phyloP scores from a whole-genome alignment of 1,140 invertebrate species.

The Vanessa atalanta region DNA sequence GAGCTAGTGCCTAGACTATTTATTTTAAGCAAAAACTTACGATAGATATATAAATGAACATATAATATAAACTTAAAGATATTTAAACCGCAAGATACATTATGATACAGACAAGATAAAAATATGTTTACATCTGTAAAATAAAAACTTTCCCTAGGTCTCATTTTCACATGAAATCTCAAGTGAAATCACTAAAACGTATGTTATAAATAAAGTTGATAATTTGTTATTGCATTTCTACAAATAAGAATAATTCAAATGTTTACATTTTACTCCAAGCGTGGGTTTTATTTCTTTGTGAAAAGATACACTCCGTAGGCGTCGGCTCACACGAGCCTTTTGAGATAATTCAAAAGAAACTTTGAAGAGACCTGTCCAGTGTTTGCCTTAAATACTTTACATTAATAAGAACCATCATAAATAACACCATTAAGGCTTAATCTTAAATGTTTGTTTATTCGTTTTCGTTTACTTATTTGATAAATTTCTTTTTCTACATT shows the following conservation, averaged over 20 bases:
- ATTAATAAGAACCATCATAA: constrained; percentile 7
- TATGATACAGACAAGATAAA: too few species aligned
- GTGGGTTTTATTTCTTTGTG: constrained; percentile 26
- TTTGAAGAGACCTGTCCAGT: constrained; percentile 13
- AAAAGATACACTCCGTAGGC: constrained; percentile 20
- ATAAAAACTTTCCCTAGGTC: too few species aligned
- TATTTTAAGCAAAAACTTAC: too few species aligned
- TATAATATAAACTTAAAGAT: too few species aligned
- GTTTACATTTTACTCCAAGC: constrained; percentile 12
- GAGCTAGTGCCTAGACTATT: too few species aligned
- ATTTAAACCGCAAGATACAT: too few species aligned
- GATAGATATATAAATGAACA: too few species aligned
- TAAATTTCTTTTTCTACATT: neutral
- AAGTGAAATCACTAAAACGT: neutral
- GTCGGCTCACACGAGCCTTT: constrained; percentile 18
- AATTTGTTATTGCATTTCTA: constrained; percentile 20
- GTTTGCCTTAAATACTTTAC: constrained; percentile 26
- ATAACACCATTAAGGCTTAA: neutral
- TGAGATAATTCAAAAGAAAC: constrained; percentile 19
- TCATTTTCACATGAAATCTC: neutral
- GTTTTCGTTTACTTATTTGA: neutral
- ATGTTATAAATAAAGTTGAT: neutral
- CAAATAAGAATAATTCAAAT: constrained; percentile 20
- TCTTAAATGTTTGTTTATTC: neutral
- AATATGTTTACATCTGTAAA: too few species aligned